Base-by-base conservation (phyloP, 2,888 invertebrate genomes). In the Apoderus coryli region DNA sequence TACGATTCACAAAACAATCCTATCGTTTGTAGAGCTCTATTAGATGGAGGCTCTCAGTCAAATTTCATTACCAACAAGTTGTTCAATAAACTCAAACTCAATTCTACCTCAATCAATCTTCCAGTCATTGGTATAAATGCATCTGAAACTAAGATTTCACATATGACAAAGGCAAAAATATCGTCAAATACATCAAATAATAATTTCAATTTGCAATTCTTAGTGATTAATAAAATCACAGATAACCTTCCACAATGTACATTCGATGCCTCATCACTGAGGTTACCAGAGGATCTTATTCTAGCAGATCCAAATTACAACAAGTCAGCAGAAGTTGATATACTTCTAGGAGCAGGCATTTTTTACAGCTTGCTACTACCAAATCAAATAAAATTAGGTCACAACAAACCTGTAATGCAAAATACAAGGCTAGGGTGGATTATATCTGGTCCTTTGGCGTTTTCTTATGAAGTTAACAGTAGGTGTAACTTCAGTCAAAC, bases 401-500 rank as follows among this genome's bases (percentile, higher is more conserved):
- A 16, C 6, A 24, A 35, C 13, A 10, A 14, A 14, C 36, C 39
- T 1, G 11, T 37, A n/a, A 26, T 33, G 9, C 35, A 37, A 32
- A 33, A 36, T 15, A 31, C 39, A 1, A 32, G 30, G 27, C 24
- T 37, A 7, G 34, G 35, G 6, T 35, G 36, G 38, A 16, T 38
- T 11, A 15, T 32, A 13, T 25, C 34, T 7, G 38, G 37, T 2
- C 28, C 30, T n/a, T 19, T 37, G 2, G n/a, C n/a, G n/a, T 13
- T 23, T 9, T 16, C 23, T 9, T 10, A 6, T 10, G 4, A 6
- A 5, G 13, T 11, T 23, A 27, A 28, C 1, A 12, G 14, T 15
- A 14, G 7, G 16, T 33, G 32, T 10, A 36, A 36, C 31, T 39
- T 39, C n/a, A n/a, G n/a, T n/a, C n/a, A n/a, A n/a, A n/a, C n/a